Conservation (phyloP, 2,113 vertebrate genomes). For the Dinomys branickii region DNA sequence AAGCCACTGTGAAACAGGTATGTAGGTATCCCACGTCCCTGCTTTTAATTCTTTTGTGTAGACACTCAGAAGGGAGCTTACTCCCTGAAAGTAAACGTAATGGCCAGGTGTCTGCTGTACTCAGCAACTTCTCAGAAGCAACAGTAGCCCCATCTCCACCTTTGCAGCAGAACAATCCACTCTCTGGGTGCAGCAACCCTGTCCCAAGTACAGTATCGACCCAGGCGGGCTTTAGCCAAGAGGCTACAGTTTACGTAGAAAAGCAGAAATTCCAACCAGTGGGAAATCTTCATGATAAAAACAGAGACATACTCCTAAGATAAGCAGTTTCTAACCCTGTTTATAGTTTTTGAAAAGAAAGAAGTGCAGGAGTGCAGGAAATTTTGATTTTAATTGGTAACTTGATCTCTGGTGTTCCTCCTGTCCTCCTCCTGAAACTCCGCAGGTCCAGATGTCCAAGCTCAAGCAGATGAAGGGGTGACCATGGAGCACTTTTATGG, state of each 20-base stretch:
- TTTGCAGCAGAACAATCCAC: not conserved
- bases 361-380: not conserved
- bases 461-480: not conserved
- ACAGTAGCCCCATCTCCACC: not conserved
- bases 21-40: not conserved
- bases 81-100: not conserved
- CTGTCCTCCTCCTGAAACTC: not conserved
- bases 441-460: not conserved
- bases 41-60: not conserved
- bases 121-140: not conserved
- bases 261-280: not conserved
- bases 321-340: not conserved
- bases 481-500: not conserved
- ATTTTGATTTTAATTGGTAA: not conserved
- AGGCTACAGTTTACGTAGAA: not conserved
- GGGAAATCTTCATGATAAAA: not conserved
- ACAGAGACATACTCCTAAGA: not conserved
- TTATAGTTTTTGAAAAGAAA: not conserved
- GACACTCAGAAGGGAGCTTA: not conserved
- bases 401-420: not conserved
- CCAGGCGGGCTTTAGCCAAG: not conserved
- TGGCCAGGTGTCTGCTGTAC: not conserved
- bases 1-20: not conserved
- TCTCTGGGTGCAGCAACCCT: not conserved
- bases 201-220: not conserved